These are phyloP conservation scores for Lycorma delicatula DNA, from an alignment of 1,140 invertebrate genomes.

Conservation along the genomic window DNA sequence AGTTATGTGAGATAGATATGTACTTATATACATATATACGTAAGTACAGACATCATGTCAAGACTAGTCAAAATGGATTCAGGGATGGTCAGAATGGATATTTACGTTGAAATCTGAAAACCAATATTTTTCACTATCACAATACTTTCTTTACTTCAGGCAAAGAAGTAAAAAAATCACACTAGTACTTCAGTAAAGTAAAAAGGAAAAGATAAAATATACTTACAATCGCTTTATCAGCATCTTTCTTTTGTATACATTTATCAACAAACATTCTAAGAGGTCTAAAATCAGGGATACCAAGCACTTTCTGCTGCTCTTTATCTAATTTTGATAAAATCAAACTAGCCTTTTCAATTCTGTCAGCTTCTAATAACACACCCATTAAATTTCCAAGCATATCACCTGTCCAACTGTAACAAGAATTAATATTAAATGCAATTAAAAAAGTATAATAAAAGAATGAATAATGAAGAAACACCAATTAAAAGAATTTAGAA, in stretches of 20 bases:
- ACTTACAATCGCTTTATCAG: conserved; percentile 41
- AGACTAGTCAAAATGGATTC: not conserved
- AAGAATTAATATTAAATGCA: no score
- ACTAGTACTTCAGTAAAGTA: not conserved
- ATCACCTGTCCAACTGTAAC: conserved; percentile 45
- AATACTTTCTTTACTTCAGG: not conserved
- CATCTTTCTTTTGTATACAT: conserved; percentile 41
- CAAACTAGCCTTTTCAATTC: conserved; percentile 41
- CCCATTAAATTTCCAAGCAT: conserved; percentile 47
- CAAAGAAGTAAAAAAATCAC: not conserved
- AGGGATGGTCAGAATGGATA: not conserved
- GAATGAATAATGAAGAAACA: no score
- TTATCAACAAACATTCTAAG: conserved; percentile 41
- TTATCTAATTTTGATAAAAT: conserved; percentile 45
- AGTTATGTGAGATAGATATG: no score
- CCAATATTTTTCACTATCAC: not conserved
- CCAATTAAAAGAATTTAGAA: no score
- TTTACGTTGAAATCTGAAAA: not conserved
- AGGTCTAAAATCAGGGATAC: conserved; percentile 41
- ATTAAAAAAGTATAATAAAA: no score
- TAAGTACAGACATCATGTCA: not conserved
- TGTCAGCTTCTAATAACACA: conserved; percentile 39
- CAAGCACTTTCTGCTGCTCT: conserved; percentile 42
- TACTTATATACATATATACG: no score
- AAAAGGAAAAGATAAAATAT: conserved; percentile 4